phyloP scores from a whole-genome alignment of 2,797 vertebrate species.

The Gallinago nigripennis region DNA sequence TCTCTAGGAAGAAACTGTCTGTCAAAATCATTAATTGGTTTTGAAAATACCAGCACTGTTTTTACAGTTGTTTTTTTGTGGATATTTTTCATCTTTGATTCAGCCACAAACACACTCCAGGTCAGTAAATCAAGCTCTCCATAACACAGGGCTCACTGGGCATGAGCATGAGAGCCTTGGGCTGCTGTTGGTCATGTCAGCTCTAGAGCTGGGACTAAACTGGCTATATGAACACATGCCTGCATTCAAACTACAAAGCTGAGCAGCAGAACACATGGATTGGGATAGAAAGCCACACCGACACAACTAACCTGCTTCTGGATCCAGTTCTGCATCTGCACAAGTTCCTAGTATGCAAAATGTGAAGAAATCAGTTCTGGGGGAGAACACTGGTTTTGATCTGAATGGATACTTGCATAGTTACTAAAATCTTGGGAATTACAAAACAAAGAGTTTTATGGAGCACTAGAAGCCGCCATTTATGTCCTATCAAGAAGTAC shows the following conservation, averaged over 20 bases:
- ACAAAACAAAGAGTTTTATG: background rate
- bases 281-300: background rate
- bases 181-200: background rate
- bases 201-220: background rate
- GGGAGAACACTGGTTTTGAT: background rate
- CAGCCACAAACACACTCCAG: background rate
- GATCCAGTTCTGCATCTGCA: background rate
- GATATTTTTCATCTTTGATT: background rate
- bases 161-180: background rate
- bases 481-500: background rate
- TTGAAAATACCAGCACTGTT: background rate
- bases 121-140: background rate
- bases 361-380: background rate
- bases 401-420: background rate
- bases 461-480: background rate
- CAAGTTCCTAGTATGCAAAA: background rate
- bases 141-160: background rate
- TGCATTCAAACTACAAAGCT: background rate
- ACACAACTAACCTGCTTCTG: fast-evolving
- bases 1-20: background rate
- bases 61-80: background rate
- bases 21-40: background rate
- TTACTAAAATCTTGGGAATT: background rate
- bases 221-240: background rate
- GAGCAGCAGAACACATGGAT: fast-evolving